Base-by-base conservation (phyloP, 2,113 vertebrate genomes). In the Podarcis raffonei region DNA sequence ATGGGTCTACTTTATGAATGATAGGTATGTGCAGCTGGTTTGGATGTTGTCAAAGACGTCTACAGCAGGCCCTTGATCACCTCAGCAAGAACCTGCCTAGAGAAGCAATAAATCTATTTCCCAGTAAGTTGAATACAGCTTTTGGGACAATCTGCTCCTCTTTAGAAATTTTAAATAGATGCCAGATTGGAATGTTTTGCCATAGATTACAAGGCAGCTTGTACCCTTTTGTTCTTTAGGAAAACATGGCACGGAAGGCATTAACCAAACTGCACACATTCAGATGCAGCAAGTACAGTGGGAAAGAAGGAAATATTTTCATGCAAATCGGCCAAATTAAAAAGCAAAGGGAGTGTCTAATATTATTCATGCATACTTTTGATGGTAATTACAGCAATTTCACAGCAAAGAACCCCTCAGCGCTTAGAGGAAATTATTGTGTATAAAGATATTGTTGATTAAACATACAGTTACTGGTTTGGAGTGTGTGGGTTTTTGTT, bases 381-480 rank as follows among this genome's bases (percentile, higher is more conserved):
- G 89, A 86, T 95, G 84, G 89, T 91, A 95, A 96, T 95, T 95
- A 95, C 87, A 92, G 84, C 93, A 91, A 93, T 96, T 96, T 94
- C 84, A 92, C 86, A 91, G 91, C 89, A 86, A 91, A 92, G 93
- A 95, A 80, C 11, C 66, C 18, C 85, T 81, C 87, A 0, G 0
- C 84, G 86, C 89, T 94, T 86, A 53, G 90, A 93, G 93, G 91
- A 93, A 96, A 92, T 30, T 20, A 94, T 94, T 93, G 59, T 92
- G 86, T 95, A 93, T 93, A 94, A 95, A 81, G 42, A 86, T 77
- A 91, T 96, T 95, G 94, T 96, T 97, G 95, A 95, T 97, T 97
- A 96, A 97, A 95, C 86, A 94, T 74, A 23, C 22, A 72, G 89
- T 93, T 95, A 96, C 90, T 92, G 91, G 89, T 95, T 89, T 90